A percentile compares a stretch with the other conserved stretches of the same genome.
These are phyloP conservation scores for Lasioglossum baleicum DNA, from an alignment of 1,140 invertebrate genomes.

Conservation along the genomic window DNA sequence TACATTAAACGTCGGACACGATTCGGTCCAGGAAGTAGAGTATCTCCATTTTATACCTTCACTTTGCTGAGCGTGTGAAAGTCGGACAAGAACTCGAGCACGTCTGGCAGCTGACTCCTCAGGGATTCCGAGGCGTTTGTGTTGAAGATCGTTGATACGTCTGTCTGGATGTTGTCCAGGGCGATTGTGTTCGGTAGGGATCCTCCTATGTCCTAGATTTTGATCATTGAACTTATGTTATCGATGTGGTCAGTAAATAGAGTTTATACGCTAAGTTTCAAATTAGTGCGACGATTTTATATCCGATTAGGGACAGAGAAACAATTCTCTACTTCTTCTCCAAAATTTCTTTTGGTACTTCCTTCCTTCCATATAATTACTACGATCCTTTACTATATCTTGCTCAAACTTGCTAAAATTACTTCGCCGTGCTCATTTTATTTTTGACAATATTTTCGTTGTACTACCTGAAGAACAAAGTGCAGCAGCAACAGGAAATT, in stretches of 20 bases:
- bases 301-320: no score
- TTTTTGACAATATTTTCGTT: no score
- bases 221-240: background rate
- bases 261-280: no score
- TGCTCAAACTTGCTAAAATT: no score
- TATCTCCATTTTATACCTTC: slow-evolving; percentile 84
- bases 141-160: slow-evolving; percentile 83
- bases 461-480: slow-evolving; percentile 87
- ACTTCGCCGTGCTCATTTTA: no score
- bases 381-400: no score
- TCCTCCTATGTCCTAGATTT: slow-evolving; percentile 88
- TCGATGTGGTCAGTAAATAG: no score
- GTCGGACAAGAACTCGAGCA: slow-evolving; percentile 97
- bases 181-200: slow-evolving; percentile 84
- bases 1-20: background rate
- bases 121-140: slow-evolving; percentile 96
- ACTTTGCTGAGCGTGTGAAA: slow-evolving; percentile 98
- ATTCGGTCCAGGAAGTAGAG: no score
- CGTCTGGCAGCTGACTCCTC: slow-evolving; percentile 94
- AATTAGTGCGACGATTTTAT: no score
- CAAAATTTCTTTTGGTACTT: no score
- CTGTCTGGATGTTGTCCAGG: slow-evolving; percentile 80
- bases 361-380: no score
- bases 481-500: slow-evolving; percentile 96
- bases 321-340: no score